Percentiles rank a stretch among this genome's conserved stretches.
Evolutionary conservation across 1,140 invertebrate genomes (phyloP).

Genomic region (Tribolium madens): DNA sequence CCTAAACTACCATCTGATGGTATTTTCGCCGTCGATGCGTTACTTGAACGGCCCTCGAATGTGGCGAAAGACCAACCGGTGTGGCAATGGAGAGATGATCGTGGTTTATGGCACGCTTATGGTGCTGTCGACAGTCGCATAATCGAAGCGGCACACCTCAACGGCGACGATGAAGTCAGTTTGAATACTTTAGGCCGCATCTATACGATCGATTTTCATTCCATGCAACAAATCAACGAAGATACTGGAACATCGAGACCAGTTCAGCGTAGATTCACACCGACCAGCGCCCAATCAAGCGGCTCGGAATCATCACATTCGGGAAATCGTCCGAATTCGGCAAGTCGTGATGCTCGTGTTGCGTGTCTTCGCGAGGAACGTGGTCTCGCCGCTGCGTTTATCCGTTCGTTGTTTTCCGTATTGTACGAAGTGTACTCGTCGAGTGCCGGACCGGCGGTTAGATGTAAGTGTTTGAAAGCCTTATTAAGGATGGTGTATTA

Average conservation of each 20-base stretch:
- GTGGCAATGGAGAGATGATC: slow-evolving; percentile 97
- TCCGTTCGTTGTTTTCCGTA: slow-evolving; percentile 90
- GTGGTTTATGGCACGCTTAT: slow-evolving; percentile 82
- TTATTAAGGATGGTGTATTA: slow-evolving; percentile 96
- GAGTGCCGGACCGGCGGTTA: slow-evolving; percentile 95
- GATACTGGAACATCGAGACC: slow-evolving; percentile 93
- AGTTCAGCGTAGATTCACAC: slow-evolving; percentile 79
- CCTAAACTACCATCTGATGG: slow-evolving; percentile 91
- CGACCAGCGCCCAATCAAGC: slow-evolving; percentile 54
- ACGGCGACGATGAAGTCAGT: slow-evolving; percentile 95
- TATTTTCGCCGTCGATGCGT: slow-evolving; percentile 91
- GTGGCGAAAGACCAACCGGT: slow-evolving; percentile 82
- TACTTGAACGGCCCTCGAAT: slow-evolving; percentile 81
- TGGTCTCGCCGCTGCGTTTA: slow-evolving; percentile 82
- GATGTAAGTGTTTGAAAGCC: slow-evolving; percentile 96
- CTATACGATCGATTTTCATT: slow-evolving; percentile 95
- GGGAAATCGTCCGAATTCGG: slow-evolving; percentile 56
- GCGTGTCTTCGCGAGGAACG: slow-evolving; percentile 75
- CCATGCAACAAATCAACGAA: slow-evolving; percentile 98
- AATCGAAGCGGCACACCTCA: slow-evolving; percentile 89
- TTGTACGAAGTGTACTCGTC: slow-evolving; percentile 98
- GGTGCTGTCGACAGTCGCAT: slow-evolving; percentile 75
- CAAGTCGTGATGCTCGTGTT: slow-evolving; percentile 69
- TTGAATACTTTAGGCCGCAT: slow-evolving; percentile 90
- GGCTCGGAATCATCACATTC: slow-evolving; percentile 52